A percentile compares a stretch with the other conserved stretches of the same genome.
Conservation (phyloP, 2,888 invertebrate genomes). For the Acronicta leporina region DNA sequence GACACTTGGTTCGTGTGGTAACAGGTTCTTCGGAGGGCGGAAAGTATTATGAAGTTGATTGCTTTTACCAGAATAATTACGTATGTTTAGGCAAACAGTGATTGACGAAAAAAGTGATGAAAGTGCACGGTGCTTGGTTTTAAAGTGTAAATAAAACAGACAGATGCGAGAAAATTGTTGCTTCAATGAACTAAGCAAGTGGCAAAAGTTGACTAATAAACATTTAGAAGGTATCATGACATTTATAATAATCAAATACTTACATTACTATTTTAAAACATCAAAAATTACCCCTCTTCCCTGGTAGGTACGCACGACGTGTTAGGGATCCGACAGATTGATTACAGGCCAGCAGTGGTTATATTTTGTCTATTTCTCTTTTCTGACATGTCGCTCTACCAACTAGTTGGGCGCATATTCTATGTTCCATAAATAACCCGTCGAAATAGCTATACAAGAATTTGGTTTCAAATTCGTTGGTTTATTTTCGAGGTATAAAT, state of each 20-base stretch:
- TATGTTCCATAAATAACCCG: not conserved
- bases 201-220: not conserved
- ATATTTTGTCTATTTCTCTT: too few species aligned
- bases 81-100: not conserved
- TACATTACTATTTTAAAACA: too few species aligned
- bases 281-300: too few species aligned
- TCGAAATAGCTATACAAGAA: constrained; percentile 6
- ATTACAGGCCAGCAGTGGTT: too few species aligned
- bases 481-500: constrained; percentile 49
- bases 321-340: too few species aligned
- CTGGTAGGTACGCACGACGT: too few species aligned
- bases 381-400: too few species aligned
- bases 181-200: constrained; percentile 5
- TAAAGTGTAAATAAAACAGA: not conserved
- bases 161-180: constrained; percentile 14
- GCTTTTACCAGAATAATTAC: too few species aligned
- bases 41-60: not conserved
- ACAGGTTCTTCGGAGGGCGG: not conserved
- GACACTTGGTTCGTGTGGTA: constrained; percentile 12
- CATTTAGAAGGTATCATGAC: too few species aligned
- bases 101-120: not conserved
- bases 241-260: too few species aligned
- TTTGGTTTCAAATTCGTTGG: constrained; percentile 42
- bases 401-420: too few species aligned
- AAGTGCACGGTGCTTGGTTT: constrained; percentile 1